Base-by-base conservation (phyloP, 2,797 vertebrate genomes). In the Rhabdomys pumilio region DNA sequence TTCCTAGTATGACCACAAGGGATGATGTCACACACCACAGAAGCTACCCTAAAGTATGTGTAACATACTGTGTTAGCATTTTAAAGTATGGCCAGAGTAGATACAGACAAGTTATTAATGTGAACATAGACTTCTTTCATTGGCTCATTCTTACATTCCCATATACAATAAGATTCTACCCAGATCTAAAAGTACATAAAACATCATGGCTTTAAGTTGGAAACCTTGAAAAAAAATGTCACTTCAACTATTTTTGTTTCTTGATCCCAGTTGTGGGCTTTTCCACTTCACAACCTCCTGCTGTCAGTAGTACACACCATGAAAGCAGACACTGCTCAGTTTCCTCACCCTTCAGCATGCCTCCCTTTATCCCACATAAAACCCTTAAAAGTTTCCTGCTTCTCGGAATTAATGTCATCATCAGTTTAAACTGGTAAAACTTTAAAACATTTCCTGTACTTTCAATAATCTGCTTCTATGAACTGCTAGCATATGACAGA, bases 391-490 rank as follows among this genome's bases (percentile, higher is more conserved):
- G 67, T 63, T 76, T 92, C 79, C 76, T 86, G 55, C 79, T 22
- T 90, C 79, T 92, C 41, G n/a, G 57, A 96, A 47, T 87, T 90
- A 84, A n/a, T 91, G 87, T 95, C 31, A 73, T 84, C 50, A 90
- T 50, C 82, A 38, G 12, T 65, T 69, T 65, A 86, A 87, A 44
- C 53, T 59, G 69, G 44, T 75, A 2, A 17, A 73, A 41, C 26
- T 29, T 73, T 38, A 15, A n/a, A 34, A 80, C n/a, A 17, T 93
- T 95, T 93, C 53, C 84, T 90, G 19, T 44, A 61, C 26, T 29
- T 90, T 63, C 67, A 73, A 77, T 82, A 83, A 9, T 76, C 38
- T 92, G 47, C 61, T 97, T 86, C 80, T 95, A 26, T 90, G 80
- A 94, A 81, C 91, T 50, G 41, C 24, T 29, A 76, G 41, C 6